These are phyloP conservation scores for Plebejus argus DNA, from an alignment of 2,888 invertebrate genomes.

Conservation along the genomic window DNA sequence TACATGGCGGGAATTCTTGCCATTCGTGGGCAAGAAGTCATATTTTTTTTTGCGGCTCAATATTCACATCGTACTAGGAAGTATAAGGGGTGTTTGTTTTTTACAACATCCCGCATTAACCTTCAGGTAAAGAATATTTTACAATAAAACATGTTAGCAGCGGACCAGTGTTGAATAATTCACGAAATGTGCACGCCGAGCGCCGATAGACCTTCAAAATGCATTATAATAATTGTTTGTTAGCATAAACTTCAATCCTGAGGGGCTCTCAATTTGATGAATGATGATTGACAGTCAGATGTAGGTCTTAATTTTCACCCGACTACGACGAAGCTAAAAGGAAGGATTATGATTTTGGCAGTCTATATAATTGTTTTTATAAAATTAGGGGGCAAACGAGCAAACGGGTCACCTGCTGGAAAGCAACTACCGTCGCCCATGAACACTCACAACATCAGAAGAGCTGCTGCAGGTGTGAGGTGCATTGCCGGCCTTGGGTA, in stretches of 20 bases:
- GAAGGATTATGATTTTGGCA: too few relatives aligned
- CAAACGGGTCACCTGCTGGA: too few relatives aligned
- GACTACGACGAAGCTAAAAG: too few relatives aligned
- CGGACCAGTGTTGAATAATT: slow-evolving; percentile 65
- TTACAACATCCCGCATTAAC: slow-evolving; percentile 44
- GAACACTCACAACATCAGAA: too few relatives aligned
- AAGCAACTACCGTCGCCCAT: too few relatives aligned
- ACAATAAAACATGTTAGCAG: slow-evolving; percentile 46
- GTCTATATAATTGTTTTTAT: too few relatives aligned
- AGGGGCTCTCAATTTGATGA: neutral
- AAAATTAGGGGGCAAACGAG: too few relatives aligned
- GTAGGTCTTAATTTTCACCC: too few relatives aligned
- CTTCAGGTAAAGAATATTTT: slow-evolving; percentile 46
- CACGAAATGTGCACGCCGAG: slow-evolving; percentile 56
- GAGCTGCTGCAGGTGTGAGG: too few relatives aligned
- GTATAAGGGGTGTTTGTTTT: slow-evolving; percentile 44
- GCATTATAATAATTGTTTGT: slow-evolving; percentile 51
- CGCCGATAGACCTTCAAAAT: slow-evolving; percentile 53
- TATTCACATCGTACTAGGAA: neutral
- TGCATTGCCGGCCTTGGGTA: too few relatives aligned
- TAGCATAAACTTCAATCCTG: neutral
- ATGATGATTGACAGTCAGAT: too few relatives aligned
- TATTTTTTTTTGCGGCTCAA: neutral
- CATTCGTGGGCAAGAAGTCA: neutral
- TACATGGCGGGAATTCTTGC: too few relatives aligned